These are phyloP conservation scores for Puntigrus tetrazona DNA, from an alignment of 2,113 vertebrate genomes.

Conservation along the genomic window DNA sequence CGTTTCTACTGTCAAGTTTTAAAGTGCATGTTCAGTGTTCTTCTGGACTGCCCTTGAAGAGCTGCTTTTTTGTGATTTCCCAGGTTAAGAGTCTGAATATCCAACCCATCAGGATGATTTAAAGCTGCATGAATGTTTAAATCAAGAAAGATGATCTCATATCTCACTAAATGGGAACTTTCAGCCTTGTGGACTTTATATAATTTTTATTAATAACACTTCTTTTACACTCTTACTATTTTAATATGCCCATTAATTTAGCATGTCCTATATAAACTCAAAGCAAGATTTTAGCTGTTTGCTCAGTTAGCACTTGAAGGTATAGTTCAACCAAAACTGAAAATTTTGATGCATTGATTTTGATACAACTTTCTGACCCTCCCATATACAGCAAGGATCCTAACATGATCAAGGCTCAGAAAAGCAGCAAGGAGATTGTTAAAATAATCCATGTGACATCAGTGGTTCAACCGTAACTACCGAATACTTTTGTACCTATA, in stretches of 20 bases:
- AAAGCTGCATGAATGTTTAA: neutral
- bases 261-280: neutral
- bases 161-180: neutral
- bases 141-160: neutral
- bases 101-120: slow-evolving; percentile 35
- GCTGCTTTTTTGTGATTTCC: neutral
- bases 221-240: neutral
- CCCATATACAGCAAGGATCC: no score
- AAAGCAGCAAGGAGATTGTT: no score
- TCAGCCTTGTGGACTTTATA: neutral
- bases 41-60: neutral
- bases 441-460: no score
- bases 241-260: neutral
- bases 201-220: neutral
- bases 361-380: no score
- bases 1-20: neutral
- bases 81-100: neutral
- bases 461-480: no score
- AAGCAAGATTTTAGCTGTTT: neutral
- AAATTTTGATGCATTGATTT: no score
- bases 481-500: no score
- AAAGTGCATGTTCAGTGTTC: slow-evolving; percentile 16
- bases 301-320: no score
- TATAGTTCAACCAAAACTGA: no score
- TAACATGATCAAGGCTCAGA: no score